Conservation (phyloP, 2,797 vertebrate species). For the Spinus pinus region DNA sequence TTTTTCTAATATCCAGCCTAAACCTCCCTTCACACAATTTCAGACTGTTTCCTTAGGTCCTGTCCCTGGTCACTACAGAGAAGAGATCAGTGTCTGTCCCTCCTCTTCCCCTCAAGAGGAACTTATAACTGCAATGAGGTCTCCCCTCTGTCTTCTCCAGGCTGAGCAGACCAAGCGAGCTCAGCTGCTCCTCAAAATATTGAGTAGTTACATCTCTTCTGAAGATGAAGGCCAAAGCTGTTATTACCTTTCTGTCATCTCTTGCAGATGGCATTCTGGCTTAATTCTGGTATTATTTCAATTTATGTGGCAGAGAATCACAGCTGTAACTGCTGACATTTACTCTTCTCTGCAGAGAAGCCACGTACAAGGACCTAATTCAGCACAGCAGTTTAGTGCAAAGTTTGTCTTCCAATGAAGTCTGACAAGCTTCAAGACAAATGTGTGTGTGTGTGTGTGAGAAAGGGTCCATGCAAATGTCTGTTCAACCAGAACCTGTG, state of each 20-base stretch:
- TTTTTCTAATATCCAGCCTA: background rate
- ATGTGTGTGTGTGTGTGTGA: background rate
- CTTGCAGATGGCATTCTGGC: background rate
- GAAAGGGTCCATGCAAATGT: background rate
- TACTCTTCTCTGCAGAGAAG: background rate
- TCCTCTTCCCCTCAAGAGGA: background rate
- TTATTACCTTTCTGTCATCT: background rate
- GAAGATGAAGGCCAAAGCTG: background rate
- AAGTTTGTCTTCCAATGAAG: background rate
- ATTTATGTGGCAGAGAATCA: background rate
- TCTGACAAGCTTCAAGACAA: rapidly evolving
- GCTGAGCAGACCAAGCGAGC: background rate
- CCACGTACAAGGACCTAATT: background rate
- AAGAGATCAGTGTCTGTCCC: background rate
- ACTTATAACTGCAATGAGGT: background rate
- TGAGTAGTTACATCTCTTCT: background rate
- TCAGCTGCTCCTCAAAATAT: background rate
- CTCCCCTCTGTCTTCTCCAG: background rate
- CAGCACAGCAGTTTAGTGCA: background rate
- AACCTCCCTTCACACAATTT: background rate
- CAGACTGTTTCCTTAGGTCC: background rate
- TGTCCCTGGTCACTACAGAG: too few species aligned
- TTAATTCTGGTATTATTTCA: background rate
- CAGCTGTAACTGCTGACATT: conserved; percentile 4
- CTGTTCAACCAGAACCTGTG: background rate